These are phyloP conservation scores for Phrynocephalus versicolor DNA, from an alignment of 2,113 vertebrate genomes.

Conservation along the genomic window DNA sequence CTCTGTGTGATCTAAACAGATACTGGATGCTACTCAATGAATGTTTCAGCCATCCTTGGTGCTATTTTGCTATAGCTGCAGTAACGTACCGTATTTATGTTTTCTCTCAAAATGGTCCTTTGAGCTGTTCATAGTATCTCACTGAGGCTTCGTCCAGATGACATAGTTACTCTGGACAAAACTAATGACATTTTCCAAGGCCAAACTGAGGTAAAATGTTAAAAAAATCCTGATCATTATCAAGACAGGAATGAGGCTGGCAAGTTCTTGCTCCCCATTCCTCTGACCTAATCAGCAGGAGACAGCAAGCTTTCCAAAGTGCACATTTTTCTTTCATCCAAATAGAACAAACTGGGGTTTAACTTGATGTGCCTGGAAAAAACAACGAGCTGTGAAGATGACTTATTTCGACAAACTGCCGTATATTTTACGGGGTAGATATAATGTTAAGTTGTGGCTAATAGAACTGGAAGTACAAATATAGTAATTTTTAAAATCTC, in stretches of 20 bases:
- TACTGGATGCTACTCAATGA: slow-evolving; percentile 4
- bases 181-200: neutral
- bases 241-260: neutral
- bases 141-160: neutral
- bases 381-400: neutral
- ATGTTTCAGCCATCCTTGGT: neutral
- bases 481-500: no score
- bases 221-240: neutral
- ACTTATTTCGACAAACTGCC: neutral
- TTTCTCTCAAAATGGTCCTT: neutral
- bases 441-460: neutral
- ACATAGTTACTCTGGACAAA: neutral
- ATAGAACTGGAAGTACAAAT: neutral
- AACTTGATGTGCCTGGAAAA: neutral
- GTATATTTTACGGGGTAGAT: neutral
- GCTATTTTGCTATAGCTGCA: neutral
- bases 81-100: slow-evolving; percentile 1
- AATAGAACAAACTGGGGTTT: neutral
- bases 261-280: neutral
- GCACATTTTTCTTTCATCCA: no score
- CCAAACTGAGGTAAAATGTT: neutral
- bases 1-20: slow-evolving; percentile 15
- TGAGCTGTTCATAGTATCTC: neutral
- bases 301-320: neutral
- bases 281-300: neutral